Percentiles rank a stretch among this genome's conserved stretches.
These are phyloP conservation scores for Porites divaricata DNA, from an alignment of 92 coral and sea anemone genomes.

Conservation along the genomic window DNA sequence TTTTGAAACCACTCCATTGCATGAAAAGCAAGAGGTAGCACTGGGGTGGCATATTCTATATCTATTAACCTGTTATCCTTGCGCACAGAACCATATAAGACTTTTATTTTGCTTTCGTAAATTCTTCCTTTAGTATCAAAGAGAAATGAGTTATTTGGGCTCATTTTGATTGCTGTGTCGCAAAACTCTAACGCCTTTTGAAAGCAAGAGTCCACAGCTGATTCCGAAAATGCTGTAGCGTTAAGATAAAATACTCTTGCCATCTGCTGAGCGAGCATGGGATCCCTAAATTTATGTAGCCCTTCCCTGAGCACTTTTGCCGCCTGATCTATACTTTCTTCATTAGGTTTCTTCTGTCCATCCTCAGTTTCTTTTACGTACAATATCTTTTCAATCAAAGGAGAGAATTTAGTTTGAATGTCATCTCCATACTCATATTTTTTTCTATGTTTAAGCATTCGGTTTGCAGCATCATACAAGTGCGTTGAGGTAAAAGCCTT, in stretches of 20 bases:
- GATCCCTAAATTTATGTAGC: slow-evolving; percentile 35
- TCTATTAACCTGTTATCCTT: neutral
- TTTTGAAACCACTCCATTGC: slow-evolving; percentile 39
- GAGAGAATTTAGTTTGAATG: slow-evolving; percentile 47
- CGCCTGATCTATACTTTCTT: slow-evolving; percentile 32
- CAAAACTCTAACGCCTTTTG: slow-evolving; percentile 21
- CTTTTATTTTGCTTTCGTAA: slow-evolving; percentile 35
- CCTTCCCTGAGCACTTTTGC: slow-evolving; percentile 41
- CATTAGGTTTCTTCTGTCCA: slow-evolving; percentile 13
- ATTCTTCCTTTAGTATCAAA: slow-evolving; percentile 60
- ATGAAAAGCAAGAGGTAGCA: slow-evolving; percentile 1
- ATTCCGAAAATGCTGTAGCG: slow-evolving; percentile 5
- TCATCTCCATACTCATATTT: slow-evolving; percentile 50
- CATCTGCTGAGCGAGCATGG: slow-evolving; percentile 50
- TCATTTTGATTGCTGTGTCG: neutral
- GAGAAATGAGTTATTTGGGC: slow-evolving; percentile 2
- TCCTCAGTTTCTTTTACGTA: neutral
- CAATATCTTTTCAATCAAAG: slow-evolving; percentile 55
- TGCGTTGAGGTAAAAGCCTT: slow-evolving; percentile 4
- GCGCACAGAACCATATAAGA: slow-evolving; percentile 1
- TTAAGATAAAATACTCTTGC: slow-evolving; percentile 57
- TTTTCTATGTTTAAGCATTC: slow-evolving; percentile 49
- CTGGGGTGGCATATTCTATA: neutral
- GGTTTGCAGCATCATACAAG: slow-evolving; percentile 25
- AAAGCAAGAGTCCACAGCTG: slow-evolving; percentile 11